Evolutionary conservation across 2,797 vertebrate genomes (phyloP).

Genomic region (Lateolabrax maculatus): DNA sequence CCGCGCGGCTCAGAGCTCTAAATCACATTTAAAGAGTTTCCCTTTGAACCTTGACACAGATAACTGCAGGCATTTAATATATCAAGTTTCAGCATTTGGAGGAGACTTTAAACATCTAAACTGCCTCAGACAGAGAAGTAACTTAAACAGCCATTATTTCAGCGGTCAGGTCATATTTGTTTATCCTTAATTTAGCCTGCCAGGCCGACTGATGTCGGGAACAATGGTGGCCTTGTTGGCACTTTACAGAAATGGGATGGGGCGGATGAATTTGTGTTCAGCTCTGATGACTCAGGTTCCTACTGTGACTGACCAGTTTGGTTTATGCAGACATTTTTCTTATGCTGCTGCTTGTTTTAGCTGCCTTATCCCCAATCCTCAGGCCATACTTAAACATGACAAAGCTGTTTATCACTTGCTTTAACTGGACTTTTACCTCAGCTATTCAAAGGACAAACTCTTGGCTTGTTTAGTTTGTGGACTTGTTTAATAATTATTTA

Average conservation of each 20-base stretch:
- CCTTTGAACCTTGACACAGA: slow-evolving; percentile 53
- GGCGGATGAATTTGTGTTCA: not conserved
- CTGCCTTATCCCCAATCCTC: accelerated
- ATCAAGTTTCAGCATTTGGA: slow-evolving; percentile 36
- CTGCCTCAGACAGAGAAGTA: slow-evolving; percentile 21
- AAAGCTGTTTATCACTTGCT: not conserved
- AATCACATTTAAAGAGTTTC: slow-evolving; percentile 57
- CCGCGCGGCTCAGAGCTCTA: slow-evolving; percentile 1
- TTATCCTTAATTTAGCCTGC: slow-evolving; percentile 2
- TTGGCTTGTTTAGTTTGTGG: not conserved
- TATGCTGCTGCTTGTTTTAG: not conserved
- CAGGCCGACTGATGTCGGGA: not conserved
- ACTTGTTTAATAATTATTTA: not conserved
- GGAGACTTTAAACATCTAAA: slow-evolving; percentile 7
- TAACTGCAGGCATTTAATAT: slow-evolving; percentile 34
- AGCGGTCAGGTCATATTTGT: slow-evolving; percentile 7
- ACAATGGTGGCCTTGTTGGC: accelerated
- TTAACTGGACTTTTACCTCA: no score
- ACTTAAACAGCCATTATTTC: slow-evolving; percentile 1
- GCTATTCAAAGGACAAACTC: no score
- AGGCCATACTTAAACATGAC: not conserved
- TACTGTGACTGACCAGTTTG: not conserved
- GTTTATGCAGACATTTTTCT: not conserved
- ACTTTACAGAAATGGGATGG: not conserved
- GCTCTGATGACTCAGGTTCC: not conserved